Evolutionary conservation across 2,797 vertebrate genomes (phyloP).

Genomic region (Falco naumanni): DNA sequence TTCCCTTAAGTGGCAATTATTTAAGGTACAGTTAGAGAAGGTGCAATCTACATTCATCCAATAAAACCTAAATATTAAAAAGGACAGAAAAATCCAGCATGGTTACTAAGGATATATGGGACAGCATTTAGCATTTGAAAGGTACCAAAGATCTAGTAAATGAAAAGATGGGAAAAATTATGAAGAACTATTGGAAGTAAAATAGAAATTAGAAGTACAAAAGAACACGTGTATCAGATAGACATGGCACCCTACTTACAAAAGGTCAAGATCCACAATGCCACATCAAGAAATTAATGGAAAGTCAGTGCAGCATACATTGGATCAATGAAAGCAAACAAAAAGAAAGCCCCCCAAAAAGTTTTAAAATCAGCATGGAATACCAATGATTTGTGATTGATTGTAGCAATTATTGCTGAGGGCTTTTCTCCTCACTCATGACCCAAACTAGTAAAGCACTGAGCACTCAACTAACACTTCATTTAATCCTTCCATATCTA

Average conservation of each 20-base stretch:
- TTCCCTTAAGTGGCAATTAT: constrained; percentile 82
- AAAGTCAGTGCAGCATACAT: background rate
- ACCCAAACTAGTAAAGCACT: background rate
- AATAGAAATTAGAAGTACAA: constrained; percentile 69
- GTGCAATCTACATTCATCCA: constrained; percentile 78
- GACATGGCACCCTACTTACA: constrained; percentile 56
- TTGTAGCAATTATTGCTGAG: constrained; percentile 26
- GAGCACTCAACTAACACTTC: background rate
- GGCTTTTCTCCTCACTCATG: background rate
- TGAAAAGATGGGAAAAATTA: constrained; percentile 61
- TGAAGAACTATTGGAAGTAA: constrained; percentile 59
- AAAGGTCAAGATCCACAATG: constrained; percentile 68
- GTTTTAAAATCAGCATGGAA: constrained; percentile 52
- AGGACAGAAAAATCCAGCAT: constrained; percentile 76
- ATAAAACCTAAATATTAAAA: constrained; percentile 82
- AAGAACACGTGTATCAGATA: constrained; percentile 57
- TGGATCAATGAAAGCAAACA: constrained; percentile 52
- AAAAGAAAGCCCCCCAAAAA: background rate
- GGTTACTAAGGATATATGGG: constrained; percentile 77
- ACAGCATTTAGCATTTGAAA: constrained; percentile 73
- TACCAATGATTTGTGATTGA: constrained; percentile 41
- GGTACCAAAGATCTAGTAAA: constrained; percentile 57
- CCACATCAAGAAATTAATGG: constrained; percentile 41
- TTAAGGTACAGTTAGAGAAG: constrained; percentile 79
- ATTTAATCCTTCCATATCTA: background rate